Percentiles rank a stretch among this genome's conserved stretches.
These are phyloP conservation scores for Brienomyrus longianalis DNA, from an alignment of 2,113 vertebrate species.

Conservation along the genomic window DNA sequence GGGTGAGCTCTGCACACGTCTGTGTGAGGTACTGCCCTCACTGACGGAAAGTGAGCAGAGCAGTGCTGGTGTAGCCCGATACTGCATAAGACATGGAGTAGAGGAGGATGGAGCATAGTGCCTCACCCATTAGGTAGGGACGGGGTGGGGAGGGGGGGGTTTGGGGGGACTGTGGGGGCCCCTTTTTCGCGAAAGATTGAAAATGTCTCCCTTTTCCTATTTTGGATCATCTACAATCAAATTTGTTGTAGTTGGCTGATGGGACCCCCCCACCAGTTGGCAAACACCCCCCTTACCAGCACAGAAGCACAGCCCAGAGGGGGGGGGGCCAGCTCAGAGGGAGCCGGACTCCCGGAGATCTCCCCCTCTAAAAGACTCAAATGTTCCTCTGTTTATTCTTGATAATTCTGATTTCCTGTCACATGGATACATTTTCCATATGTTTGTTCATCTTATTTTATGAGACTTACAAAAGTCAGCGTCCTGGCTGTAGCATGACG, in stretches of 20 bases:
- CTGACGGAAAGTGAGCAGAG: neutral
- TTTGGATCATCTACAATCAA: neutral
- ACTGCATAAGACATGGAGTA: neutral
- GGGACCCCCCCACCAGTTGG: neutral
- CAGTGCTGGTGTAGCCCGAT: neutral
- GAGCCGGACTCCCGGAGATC: neutral
- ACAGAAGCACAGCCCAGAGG: neutral
- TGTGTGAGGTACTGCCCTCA: neutral
- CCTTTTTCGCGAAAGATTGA: neutral
- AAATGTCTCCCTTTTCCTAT: neutral
- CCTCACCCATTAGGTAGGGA: too few relatives aligned
- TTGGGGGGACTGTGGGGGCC: neutral
- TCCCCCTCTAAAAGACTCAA: neutral
- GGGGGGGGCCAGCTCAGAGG: neutral
- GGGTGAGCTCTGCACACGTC: conserved; percentile 55
- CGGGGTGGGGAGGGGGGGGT: neutral
- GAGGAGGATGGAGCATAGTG: neutral
- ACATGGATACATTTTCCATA: neutral
- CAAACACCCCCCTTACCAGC: neutral
- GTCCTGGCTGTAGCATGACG: neutral
- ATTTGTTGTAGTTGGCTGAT: neutral
- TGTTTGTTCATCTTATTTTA: neutral
- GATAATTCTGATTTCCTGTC: neutral
- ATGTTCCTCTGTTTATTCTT: neutral
- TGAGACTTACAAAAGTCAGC: neutral